A percentile compares a stretch with the other conserved stretches of the same genome.
Conservation (phyloP, 2,888 invertebrate genomes). For the Melolontha melolontha region DNA sequence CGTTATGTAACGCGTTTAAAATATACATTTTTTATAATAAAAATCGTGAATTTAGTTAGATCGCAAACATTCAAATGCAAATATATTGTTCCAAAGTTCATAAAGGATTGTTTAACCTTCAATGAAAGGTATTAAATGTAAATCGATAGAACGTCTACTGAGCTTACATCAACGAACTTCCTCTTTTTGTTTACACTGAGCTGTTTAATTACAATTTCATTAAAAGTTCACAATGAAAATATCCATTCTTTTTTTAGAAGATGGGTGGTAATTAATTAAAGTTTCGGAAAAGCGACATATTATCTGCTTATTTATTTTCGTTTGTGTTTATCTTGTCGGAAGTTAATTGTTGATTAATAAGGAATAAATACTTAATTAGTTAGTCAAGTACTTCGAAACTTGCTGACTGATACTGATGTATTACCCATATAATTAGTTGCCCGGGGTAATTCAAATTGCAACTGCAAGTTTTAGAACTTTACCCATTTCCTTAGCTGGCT, state of each 20-base stretch:
- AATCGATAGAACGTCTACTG: too few species aligned
- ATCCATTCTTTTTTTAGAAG: background rate
- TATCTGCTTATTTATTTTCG: constrained; percentile 18
- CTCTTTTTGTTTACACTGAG: background rate
- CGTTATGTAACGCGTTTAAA: too few species aligned
- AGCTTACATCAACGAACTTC: background rate
- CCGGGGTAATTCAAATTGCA: constrained; percentile 5
- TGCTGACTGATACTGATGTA: constrained; percentile 23
- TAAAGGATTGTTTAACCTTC: too few species aligned
- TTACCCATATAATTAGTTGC: constrained; percentile 12
- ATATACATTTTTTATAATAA: too few species aligned
- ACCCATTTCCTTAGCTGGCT: background rate
- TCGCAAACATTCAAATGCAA: too few species aligned
- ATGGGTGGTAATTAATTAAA: constrained; percentile 8
- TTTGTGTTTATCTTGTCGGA: constrained; percentile 24
- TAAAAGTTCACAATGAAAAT: constrained; percentile 10
- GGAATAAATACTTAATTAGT: constrained; percentile 34
- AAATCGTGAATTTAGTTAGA: too few species aligned
- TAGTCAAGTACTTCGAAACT: constrained; percentile 4
- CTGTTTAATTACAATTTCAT: too few species aligned
- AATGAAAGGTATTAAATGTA: too few species aligned
- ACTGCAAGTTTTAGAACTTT: constrained; percentile 1
- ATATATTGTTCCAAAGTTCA: too few species aligned
- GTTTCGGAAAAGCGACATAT: constrained; percentile 5
- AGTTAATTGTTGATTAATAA: constrained; percentile 36